Evolutionary conservation across 1,140 invertebrate species (phyloP).

Genomic region (Hypsibius dujardini): DNA sequence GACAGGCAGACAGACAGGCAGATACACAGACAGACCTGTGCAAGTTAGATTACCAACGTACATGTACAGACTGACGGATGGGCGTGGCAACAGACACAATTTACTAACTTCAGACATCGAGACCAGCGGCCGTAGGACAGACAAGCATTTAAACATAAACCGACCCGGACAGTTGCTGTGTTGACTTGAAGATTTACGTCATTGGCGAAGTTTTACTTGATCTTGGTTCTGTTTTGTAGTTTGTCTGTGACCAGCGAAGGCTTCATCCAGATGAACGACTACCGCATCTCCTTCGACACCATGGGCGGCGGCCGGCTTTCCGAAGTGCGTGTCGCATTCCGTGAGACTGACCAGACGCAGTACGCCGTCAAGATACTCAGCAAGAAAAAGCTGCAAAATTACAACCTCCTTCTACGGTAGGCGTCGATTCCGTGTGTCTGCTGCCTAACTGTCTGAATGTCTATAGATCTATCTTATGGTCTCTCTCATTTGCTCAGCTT

Average conservation of each 20-base stretch:
- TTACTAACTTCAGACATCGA: too few relatives aligned
- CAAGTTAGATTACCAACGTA: too few relatives aligned
- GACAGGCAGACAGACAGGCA: too few relatives aligned
- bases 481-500: too few relatives aligned
- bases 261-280: constrained; percentile 17
- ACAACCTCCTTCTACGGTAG: constrained; percentile 2
- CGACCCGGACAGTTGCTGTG: background rate
- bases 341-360: background rate
- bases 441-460: too few relatives aligned
- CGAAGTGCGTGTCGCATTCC: constrained; percentile 12
- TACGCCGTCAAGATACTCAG: constrained; percentile 89
- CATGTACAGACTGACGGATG: too few relatives aligned
- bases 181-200: background rate
- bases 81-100: too few relatives aligned
- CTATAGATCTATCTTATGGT: too few relatives aligned
- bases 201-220: background rate
- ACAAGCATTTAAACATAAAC: too few relatives aligned
- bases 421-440: too few relatives aligned
- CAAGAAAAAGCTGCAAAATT: constrained; percentile 54
- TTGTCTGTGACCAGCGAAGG: constrained; percentile 7
- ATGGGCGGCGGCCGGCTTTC: background rate
- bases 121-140: too few relatives aligned
- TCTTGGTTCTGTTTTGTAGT: background rate
- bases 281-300: constrained; percentile 6
- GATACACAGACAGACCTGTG: too few relatives aligned